phyloP scores from a whole-genome alignment of 2,888 invertebrate species.

The Zootermopsis nevadensis region DNA sequence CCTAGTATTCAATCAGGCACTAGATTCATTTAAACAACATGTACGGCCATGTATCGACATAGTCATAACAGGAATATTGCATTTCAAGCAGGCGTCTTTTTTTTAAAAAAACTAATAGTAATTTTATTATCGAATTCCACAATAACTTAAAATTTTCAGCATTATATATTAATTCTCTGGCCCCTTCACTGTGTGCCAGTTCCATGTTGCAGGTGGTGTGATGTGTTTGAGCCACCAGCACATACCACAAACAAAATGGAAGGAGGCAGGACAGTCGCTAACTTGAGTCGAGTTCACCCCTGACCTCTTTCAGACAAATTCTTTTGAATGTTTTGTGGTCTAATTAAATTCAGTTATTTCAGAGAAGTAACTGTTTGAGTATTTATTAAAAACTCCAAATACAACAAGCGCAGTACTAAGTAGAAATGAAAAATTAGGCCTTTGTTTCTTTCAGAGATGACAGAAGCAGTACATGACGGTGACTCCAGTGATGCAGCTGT shows the following conservation, averaged over 20 bases:
- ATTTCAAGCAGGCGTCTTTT: background rate
- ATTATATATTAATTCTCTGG: conserved; percentile 22
- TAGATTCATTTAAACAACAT: conserved; percentile 7
- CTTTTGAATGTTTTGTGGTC: too few species aligned
- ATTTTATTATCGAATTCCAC: conserved; percentile 6
- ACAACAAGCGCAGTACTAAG: background rate
- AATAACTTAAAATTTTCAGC: conserved; percentile 24
- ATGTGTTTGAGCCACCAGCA: background rate
- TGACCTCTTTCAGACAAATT: too few species aligned
- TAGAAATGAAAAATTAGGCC: background rate
- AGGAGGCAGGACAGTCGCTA: too few species aligned
- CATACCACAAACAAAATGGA: background rate
- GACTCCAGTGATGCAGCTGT: background rate
- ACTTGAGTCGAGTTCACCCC: too few species aligned
- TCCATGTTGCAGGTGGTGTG: background rate
- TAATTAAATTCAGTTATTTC: too few species aligned
- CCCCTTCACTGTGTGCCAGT: conserved; percentile 28
- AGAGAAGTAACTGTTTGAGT: too few species aligned
- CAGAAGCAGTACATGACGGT: background rate
- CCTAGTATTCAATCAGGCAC: background rate
- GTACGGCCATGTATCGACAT: background rate
- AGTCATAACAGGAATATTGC: background rate
- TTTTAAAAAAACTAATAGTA: background rate
- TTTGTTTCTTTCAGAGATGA: background rate
- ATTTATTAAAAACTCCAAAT: too few species aligned